phyloP scores from a whole-genome alignment of 2,888 invertebrate genomes.

The Hipparchia semele region DNA sequence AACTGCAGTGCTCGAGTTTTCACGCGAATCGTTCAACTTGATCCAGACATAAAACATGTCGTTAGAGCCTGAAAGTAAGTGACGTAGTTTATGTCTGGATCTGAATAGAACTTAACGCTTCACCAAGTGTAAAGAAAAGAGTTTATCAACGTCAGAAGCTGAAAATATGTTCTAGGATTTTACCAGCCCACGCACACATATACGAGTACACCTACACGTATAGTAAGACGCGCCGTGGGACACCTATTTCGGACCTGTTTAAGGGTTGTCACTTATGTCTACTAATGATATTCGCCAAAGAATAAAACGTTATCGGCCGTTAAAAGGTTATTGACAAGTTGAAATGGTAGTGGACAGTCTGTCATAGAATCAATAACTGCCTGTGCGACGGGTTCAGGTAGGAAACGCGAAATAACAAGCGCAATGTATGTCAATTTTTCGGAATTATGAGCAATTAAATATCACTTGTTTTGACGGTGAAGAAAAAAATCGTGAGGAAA shows the following conservation, averaged over 20 bases:
- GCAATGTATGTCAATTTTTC: no score
- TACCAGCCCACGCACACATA: not conserved
- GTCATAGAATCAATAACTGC: no score
- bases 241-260: not conserved
- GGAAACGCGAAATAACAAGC: no score
- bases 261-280: not conserved
- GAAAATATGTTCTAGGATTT: constrained; percentile 1
- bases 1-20: not conserved
- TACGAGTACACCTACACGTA: not conserved
- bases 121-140: not conserved
- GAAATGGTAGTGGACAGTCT: no score
- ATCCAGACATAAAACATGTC: no score
- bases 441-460: no score
- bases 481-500: no score
- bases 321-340: no score
- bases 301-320: no score
- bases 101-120: not conserved
- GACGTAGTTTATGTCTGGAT: not conserved
- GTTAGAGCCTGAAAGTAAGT: not conserved
- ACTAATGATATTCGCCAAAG: not conserved
- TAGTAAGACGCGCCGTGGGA: not conserved
- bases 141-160: constrained; percentile 11
- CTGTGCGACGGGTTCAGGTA: no score
- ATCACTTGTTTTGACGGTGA: no score
- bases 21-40: not conserved